A percentile compares a stretch with the other conserved stretches of the same genome.
phyloP scores from a whole-genome alignment of 2,113 vertebrate species.

The Nothoprocta perdicaria region DNA sequence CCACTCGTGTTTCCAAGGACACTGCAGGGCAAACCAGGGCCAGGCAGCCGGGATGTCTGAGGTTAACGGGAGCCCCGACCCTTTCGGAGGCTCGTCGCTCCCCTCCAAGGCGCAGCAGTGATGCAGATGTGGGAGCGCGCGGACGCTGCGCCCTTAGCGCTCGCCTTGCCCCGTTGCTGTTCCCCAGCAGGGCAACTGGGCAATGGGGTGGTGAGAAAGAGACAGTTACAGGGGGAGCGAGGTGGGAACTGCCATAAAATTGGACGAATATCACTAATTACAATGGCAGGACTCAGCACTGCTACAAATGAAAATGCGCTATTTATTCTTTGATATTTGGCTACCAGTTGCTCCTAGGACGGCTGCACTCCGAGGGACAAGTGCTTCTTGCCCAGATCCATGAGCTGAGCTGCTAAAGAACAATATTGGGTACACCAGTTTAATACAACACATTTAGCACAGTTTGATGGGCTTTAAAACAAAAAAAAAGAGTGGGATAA shows the following conservation, averaged over 20 bases:
- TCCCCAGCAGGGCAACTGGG: not conserved
- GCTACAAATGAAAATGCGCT: not conserved
- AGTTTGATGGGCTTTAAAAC: too few relatives aligned
- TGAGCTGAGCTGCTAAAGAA: not conserved
- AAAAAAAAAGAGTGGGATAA: too few relatives aligned
- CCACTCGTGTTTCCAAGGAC: too few relatives aligned
- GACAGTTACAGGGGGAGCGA: not conserved
- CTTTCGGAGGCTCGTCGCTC: not conserved
- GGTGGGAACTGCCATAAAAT: not conserved
- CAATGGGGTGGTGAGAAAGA: not conserved
- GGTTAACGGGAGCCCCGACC: not conserved
- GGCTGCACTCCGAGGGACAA: not conserved
- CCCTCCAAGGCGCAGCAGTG: not conserved
- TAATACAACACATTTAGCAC: accelerated
- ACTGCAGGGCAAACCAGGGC: too few relatives aligned
- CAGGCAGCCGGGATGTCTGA: not conserved
- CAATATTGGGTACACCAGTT: accelerated
- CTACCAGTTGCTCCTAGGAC: not conserved
- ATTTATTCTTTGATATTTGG: not conserved
- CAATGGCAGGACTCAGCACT: not conserved
- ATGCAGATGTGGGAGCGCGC: too few relatives aligned
- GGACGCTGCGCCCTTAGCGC: not conserved
- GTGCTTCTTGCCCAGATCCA: not conserved
- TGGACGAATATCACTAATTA: not conserved
- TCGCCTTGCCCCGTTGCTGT: not conserved